Evolutionary conservation across 2,888 invertebrate genomes (phyloP).

Genomic region (Melolontha melolontha): DNA sequence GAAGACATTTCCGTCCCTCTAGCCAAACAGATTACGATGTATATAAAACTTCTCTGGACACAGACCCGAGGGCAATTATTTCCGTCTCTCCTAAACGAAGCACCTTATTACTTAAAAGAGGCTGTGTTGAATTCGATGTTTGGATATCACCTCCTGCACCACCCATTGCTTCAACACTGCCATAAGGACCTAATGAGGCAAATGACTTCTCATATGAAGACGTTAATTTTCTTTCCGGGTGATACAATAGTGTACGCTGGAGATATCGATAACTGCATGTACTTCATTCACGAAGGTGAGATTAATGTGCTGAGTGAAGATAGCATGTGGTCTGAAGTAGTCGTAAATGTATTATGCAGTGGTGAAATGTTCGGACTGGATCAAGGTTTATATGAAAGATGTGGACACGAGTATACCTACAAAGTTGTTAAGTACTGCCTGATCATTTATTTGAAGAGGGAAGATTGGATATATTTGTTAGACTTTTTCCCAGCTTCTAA

Average conservation of each 20-base stretch:
- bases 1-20: conserved; percentile 40
- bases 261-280: conserved; percentile 54
- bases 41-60: conserved; percentile 38
- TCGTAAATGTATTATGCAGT: conserved; percentile 41
- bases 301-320: conserved; percentile 50
- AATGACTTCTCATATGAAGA: conserved; percentile 49
- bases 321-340: conserved; percentile 46
- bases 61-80: conserved; percentile 32
- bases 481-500: conserved; percentile 42
- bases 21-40: conserved; percentile 9
- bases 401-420: conserved; percentile 52
- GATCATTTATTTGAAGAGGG: conserved; percentile 31
- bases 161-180: conserved; percentile 49
- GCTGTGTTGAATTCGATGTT: conserved; percentile 53
- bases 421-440: conserved; percentile 46
- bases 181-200: conserved; percentile 54
- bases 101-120: conserved; percentile 53
- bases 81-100: conserved; percentile 44
- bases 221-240: conserved; percentile 50
- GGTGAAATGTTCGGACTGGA: conserved; percentile 51
- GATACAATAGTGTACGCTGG: conserved; percentile 51
- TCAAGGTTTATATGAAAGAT: conserved; percentile 48
- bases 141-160: conserved; percentile 50
- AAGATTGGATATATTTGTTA: conserved; percentile 41
- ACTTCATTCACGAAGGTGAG: conserved; percentile 54